Evolutionary conservation across 37 sponge, comb jelly and placozoan species (phyloP), one percentile per base, ranked within the genome.

Genomic region (Chondrosia reniformis): DNA sequence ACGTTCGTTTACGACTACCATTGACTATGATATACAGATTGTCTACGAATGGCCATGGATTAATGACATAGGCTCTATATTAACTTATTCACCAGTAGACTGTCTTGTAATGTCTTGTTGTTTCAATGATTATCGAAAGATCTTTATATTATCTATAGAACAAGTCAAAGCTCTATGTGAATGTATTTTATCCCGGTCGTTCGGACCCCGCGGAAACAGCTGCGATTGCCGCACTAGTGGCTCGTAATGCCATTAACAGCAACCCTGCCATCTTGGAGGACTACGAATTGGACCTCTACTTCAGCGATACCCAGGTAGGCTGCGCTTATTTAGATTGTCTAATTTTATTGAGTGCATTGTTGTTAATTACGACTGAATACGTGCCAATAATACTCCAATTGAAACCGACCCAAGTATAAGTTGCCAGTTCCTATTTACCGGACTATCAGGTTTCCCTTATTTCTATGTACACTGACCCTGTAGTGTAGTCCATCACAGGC

Each of bases 401-500:
- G 61, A 13, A 59, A 59, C 61, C n/a, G 17, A 25, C n/a, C 61
- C 61, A 13, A 59, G 28, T 30, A 30, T 30, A 19, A 49, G 10
- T 15, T 49, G 52, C 15, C 15, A 49, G 15, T 49, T 19, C 52
- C 15, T 19, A 19, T 49, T 49, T 59, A 59, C 61, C 8, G 6
- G 6, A 13, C 61, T 13, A 30, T 7, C 61, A 59, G 8, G n/a
- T 19, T 59, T 59, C 61, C 22, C 7, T 59, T 13, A 19, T n/a
- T n/a, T n/a, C n/a, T n/a, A n/a, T n/a, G n/a, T n/a, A n/a, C n/a
- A n/a, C n/a, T 59, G 61, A 5, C 28, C 49, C 4, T 15, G 1
- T 74, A 90, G 91, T 86, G 87, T 79, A 74, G 76, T 40, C 67
- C 87, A 13, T 82, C 91, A 0, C 87, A 85, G 43, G 91, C 80